Percentiles rank a stretch among this genome's conserved stretches.
Evolutionary conservation across 2,113 vertebrate species (phyloP).

Genomic region (Anarhynchus alexandrinus): DNA sequence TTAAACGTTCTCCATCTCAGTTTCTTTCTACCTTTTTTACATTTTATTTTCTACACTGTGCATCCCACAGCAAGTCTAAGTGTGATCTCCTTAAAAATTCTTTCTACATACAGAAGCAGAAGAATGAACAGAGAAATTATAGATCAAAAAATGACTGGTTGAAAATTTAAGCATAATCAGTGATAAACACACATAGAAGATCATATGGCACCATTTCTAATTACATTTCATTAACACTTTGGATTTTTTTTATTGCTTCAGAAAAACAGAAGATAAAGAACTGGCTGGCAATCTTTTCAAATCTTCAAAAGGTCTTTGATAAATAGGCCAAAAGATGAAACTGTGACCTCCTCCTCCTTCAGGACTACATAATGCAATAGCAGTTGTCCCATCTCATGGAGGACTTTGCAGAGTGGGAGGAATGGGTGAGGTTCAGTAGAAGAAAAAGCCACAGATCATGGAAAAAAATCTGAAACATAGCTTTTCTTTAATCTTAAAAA

Average conservation of each 20-base stretch:
- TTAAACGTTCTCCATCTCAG: not conserved
- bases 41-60: not conserved
- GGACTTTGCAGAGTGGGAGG: not conserved
- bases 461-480: not conserved
- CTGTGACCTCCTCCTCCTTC: not conserved
- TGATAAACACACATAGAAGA: not conserved
- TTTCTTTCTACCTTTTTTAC: not conserved
- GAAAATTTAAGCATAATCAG: not conserved
- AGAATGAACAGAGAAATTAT: not conserved
- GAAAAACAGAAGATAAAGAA: not conserved
- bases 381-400: not conserved
- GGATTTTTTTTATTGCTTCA: not conserved
- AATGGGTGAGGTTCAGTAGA: not conserved
- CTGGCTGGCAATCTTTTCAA: not conserved
- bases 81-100: not conserved
- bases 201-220: not conserved
- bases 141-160: not conserved
- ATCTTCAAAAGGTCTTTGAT: not conserved
- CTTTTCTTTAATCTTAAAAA: not conserved
- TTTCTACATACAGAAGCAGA: not conserved
- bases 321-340: not conserved
- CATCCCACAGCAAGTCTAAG: not conserved
- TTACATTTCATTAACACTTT: not conserved
- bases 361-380: not conserved
- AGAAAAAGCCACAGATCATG: not conserved